Evolutionary conservation across 2,113 vertebrate species (phyloP), one percentile per base, ranked within the genome.

Genomic region (Camelus dromedarius): DNA sequence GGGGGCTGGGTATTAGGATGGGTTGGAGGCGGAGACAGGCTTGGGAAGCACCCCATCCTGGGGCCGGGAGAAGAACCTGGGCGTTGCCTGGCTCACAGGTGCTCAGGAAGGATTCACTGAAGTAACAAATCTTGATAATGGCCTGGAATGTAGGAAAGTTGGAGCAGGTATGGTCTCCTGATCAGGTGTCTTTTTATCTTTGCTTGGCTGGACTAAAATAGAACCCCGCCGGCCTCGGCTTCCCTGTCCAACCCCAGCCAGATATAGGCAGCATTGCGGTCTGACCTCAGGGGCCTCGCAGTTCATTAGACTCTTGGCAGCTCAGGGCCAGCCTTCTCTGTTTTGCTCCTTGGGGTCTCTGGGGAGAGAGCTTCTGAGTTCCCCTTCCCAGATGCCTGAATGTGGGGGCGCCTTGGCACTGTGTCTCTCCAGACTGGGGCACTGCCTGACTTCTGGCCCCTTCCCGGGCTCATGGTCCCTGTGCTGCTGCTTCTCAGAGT

Each of bases 371-470:
- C 32, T 30, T 79, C 1, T 1, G 28, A 38, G 16, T 60, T 54
- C 54, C 22, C 35, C 52, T 62, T 56, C 30, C 48, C 38, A 12
- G 66, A 42, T 8, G 19, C 22, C 75, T 38, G 38, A 15, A 10
- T 52, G 56, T 52, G 56, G 56, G 0, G 3, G 11, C 2, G 0
- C 30, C 52, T 10, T 0, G 9, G 56, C 5, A n/a, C 62, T 16
- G 70, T 26, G 1, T 35, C 3, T 28, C 16, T 32, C 50, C 7
- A 42, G 50, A 14, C 58, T 20, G 56, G 82, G 12, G 19, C 8
- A 19, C 30, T 5, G 8, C 60, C 69, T 28, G 32, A 16, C 42
- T 3, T 38, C 42, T 0, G 0, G 54, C 22, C 66, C 38, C 24
- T 72, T 38, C 35, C 10, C 1, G 0, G 46, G 60, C 26, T 16